phyloP scores from a whole-genome alignment of 2,888 invertebrate species.

The Dascillus cervinus region DNA sequence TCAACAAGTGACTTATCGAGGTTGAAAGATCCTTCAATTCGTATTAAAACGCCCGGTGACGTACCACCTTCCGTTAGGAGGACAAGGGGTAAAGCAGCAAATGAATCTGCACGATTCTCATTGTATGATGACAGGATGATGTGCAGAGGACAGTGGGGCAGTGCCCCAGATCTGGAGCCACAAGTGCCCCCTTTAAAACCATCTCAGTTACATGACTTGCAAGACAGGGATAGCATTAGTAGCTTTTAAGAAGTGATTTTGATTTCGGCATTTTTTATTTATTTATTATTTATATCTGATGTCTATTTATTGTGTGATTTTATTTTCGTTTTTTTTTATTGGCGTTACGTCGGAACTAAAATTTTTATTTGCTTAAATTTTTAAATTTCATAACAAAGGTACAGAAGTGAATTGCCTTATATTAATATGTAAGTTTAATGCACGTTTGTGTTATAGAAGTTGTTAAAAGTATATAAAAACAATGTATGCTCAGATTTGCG shows the following conservation, averaged over 20 bases:
- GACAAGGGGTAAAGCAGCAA: conserved; percentile 59
- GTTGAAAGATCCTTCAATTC: conserved; percentile 64
- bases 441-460: too few relatives aligned
- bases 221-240: conserved; percentile 41
- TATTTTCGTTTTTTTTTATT: conserved; percentile 2
- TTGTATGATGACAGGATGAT: conserved; percentile 87
- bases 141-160: conserved; percentile 47
- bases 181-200: conserved; percentile 18
- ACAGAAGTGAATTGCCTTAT: too few relatives aligned
- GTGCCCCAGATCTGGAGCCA: conserved; percentile 40
- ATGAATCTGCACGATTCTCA: conserved; percentile 60
- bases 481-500: too few relatives aligned
- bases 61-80: conserved; percentile 69
- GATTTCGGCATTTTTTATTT: conserved; percentile 2
- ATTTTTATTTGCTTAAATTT: too few relatives aligned
- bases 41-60: conserved; percentile 77
- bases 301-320: conserved; percentile 5
- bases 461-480: too few relatives aligned
- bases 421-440: too few relatives aligned
- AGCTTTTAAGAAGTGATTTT: conserved; percentile 33
- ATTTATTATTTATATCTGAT: too few relatives aligned
- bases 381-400: too few relatives aligned
- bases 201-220: conserved; percentile 21
- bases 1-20: conserved; percentile 58
- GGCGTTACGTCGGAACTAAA: too few relatives aligned